Evolutionary conservation across 1,140 invertebrate species (phyloP).

Genomic region (Drosophila kurseongensis): DNA sequence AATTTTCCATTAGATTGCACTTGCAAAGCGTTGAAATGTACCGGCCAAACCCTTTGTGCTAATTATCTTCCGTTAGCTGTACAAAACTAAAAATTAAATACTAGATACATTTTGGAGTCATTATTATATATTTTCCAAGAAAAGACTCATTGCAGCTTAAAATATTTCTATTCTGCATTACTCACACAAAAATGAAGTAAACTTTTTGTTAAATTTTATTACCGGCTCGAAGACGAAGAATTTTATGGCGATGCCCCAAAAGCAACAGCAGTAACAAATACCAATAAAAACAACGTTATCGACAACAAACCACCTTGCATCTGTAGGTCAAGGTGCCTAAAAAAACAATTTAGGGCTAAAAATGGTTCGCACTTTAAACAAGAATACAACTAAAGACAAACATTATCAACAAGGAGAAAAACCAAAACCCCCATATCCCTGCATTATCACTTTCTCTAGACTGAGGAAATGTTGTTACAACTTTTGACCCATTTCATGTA

Average conservation of each 20-base stretch:
- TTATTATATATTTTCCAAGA: too few relatives aligned
- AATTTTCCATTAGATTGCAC: too few relatives aligned
- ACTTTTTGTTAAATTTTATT: background rate
- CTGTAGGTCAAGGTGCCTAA: constrained; percentile 16
- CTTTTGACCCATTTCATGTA: constrained; percentile 72
- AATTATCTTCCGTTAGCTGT: too few relatives aligned
- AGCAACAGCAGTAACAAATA: constrained; percentile 5
- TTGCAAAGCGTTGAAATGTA: too few relatives aligned
- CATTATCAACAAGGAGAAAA: constrained; percentile 22
- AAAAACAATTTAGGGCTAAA: constrained; percentile 47
- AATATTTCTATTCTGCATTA: background rate
- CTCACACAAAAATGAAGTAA: background rate
- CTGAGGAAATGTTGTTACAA: constrained; percentile 64
- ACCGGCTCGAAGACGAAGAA: background rate
- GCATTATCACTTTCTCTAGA: constrained; percentile 21
- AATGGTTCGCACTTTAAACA: constrained; percentile 41
- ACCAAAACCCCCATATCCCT: background rate
- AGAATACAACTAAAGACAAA: constrained; percentile 19
- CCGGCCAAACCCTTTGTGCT: too few relatives aligned
- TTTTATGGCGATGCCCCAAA: constrained; percentile 9
- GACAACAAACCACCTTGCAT: constrained; percentile 18
- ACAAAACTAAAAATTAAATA: too few relatives aligned
- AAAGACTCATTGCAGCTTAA: too few relatives aligned
- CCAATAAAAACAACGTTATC: constrained; percentile 9
- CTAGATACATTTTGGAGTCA: too few relatives aligned